phyloP scores from a whole-genome alignment of 2,113 vertebrate genomes.

The Elephas maximus region DNA sequence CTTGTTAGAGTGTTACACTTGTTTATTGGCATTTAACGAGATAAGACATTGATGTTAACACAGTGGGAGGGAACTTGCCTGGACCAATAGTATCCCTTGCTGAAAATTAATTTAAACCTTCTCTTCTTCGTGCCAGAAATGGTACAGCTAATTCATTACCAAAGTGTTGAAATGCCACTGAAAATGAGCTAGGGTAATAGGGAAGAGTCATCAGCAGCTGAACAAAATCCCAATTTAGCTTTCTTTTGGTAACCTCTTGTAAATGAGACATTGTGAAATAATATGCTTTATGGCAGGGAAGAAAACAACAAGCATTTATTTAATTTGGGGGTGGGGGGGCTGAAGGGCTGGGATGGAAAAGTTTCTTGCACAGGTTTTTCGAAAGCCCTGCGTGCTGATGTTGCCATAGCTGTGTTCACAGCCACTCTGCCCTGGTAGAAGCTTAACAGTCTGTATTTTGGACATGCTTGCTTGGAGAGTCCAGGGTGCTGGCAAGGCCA shows the following conservation, averaged over 20 bases:
- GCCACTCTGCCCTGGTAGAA: constrained; percentile 4
- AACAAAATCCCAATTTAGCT: constrained; percentile 56
- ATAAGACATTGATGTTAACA: constrained; percentile 76
- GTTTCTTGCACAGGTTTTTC: background rate
- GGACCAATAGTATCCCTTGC: constrained; percentile 67
- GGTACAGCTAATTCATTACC: constrained; percentile 55
- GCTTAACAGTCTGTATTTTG: constrained; percentile 51
- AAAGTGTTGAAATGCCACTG: constrained; percentile 72
- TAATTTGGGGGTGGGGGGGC: background rate
- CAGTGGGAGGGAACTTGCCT: constrained; percentile 70
- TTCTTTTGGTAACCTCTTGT: constrained; percentile 67
- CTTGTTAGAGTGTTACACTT: constrained; percentile 71
- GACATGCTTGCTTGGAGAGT: constrained; percentile 2
- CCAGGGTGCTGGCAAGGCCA: constrained; percentile 44
- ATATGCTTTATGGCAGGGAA: constrained; percentile 67
- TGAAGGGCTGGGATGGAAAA: background rate
- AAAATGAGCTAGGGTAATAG: background rate
- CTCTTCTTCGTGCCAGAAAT: constrained; percentile 70
- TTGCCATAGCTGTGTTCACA: background rate
- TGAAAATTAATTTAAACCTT: constrained; percentile 75
- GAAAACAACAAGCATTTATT: constrained; percentile 44
- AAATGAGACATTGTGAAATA: constrained; percentile 52
- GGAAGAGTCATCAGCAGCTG: constrained; percentile 67
- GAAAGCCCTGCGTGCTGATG: constrained; percentile 44
- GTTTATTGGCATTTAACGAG: constrained; percentile 77